A percentile compares a stretch with the other conserved stretches of the same genome.
Evolutionary conservation across 2,797 vertebrate species (phyloP).

Genomic region (Amblyraja radiata): DNA sequence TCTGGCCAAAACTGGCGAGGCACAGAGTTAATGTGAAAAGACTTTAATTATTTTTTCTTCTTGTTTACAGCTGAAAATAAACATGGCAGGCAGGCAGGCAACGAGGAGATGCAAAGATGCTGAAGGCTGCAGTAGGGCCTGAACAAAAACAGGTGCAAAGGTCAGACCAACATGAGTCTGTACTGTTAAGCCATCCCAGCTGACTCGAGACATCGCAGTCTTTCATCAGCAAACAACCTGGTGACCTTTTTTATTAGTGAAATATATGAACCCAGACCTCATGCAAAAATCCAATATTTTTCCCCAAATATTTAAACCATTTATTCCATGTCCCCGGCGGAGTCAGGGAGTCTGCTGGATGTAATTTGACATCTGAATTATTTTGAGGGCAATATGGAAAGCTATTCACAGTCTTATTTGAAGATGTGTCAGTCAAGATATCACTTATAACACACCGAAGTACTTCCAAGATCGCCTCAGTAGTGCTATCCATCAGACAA

Average conservation of each 20-base stretch:
- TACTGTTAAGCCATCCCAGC: constrained; percentile 60
- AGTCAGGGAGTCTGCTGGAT: constrained; percentile 72
- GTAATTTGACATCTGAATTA: constrained; percentile 93
- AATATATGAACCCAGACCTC: constrained; percentile 77
- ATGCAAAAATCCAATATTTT: constrained; percentile 83
- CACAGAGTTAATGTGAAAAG: constrained; percentile 50
- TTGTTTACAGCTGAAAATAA: constrained; percentile 54
- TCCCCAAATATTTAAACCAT: constrained; percentile 86
- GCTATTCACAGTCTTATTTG: constrained; percentile 84
- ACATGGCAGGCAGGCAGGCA: constrained; percentile 38
- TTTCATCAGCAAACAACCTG: constrained; percentile 73
- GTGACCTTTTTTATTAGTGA: constrained; percentile 80
- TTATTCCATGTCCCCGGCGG: constrained; percentile 66
- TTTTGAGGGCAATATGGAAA: constrained; percentile 74
- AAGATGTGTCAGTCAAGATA: constrained; percentile 81
- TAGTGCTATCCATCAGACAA: constrained; percentile 60
- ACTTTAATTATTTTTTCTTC: constrained; percentile 43
- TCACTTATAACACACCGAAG: constrained; percentile 48
- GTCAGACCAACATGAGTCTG: constrained; percentile 56
- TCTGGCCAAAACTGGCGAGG: constrained; percentile 43
- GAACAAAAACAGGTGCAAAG: constrained; percentile 56
- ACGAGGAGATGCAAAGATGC: constrained; percentile 42
- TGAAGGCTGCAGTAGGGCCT: constrained; percentile 47
- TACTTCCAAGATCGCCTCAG: constrained; percentile 42
- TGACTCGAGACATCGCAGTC: constrained; percentile 45